Base-by-base conservation (phyloP, 2,113 vertebrate species). In the Condylura cristata region DNA sequence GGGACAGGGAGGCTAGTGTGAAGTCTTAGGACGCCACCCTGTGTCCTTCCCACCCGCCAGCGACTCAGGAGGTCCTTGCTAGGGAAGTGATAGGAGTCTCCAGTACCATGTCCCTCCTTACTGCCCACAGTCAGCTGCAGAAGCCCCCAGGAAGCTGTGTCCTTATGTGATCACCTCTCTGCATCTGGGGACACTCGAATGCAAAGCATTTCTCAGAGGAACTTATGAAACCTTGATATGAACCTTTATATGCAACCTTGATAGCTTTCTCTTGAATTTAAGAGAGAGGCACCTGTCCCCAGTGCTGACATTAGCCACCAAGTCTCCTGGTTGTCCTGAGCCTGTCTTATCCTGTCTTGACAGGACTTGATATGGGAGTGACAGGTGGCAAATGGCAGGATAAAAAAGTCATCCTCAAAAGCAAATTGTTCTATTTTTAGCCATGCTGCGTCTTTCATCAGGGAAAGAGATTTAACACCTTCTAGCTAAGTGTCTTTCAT, bases 261-360 rank as follows among this genome's bases (percentile, higher is more conserved):
- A 51, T 18, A 8, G 0, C 0, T 37, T 32, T 80, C n/a, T 86
- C 48, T 37, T 41, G 41, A 68, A 22, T 68, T 84, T 66, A 44
- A 1, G 5, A 46, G 41, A n/a, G 8, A 92, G 66, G 39, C 34
- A 32, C 37, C 0, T 0, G 3, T 12, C 39, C 79, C 86, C 2
- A 1, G 1, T 22, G 53, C 46, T 0, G 30, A 24, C 58, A 9
- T 26, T 2, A 0, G 4, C 8, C 24, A 4, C 13, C 16, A 11
- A 1, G 24, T 66, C 44, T 66, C 37, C 1, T 5, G 60, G 11
- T 14, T 9, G 13, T 41, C 8, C 65, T 75, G 4, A 5, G 14
- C 70, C 53, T 46, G 12, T n/a, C n/a, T n/a, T n/a, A n/a, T n/a
- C n/a, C n/a, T n/a, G n/a, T n/a, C n/a, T n/a, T n/a, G 28, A 82